A percentile compares a stretch with the other conserved stretches of the same genome.
Conservation (phyloP, 2,113 vertebrate species). For the Cryptotis parvus region DNA sequence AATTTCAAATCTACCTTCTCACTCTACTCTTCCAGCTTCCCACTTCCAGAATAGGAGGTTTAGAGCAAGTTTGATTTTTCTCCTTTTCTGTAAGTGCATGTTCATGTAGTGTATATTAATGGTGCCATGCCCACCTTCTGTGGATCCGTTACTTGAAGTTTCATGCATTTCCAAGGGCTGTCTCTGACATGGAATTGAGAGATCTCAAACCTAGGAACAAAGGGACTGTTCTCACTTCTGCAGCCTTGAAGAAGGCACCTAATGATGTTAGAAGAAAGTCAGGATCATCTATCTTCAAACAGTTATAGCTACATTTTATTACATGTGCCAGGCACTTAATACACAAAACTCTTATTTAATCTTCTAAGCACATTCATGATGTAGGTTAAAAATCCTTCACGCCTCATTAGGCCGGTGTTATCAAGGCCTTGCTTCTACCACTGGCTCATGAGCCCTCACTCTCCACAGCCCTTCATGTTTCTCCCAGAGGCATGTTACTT, state of each 20-base stretch:
- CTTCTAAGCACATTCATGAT: not conserved
- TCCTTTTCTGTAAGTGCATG: not conserved
- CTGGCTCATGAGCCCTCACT: not conserved
- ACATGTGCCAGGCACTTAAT: not conserved
- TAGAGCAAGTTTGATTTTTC: not conserved
- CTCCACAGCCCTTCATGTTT: not conserved
- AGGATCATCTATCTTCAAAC: slow-evolving; percentile 21
- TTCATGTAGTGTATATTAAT: not conserved
- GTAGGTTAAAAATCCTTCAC: not conserved
- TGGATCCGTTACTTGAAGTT: not conserved
- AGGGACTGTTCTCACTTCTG: not conserved
- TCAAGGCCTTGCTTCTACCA: not conserved
- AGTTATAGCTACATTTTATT: not conserved
- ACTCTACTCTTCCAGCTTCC: not conserved
- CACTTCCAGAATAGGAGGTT: not conserved
- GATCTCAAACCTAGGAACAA: slow-evolving; percentile 13
- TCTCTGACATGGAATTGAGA: not conserved
- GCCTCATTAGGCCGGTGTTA: not conserved
- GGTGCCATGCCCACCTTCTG: not conserved
- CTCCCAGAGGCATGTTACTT: not conserved
- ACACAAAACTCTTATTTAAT: not conserved
- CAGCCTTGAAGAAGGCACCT: not conserved
- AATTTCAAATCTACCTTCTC: not conserved
- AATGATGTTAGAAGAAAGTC: not conserved
- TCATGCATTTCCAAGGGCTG: not conserved